Percentiles rank a stretch among this genome's conserved stretches.
Evolutionary conservation across 2,113 vertebrate genomes (phyloP).

Genomic region (Nerophis lumbriciformis): DNA sequence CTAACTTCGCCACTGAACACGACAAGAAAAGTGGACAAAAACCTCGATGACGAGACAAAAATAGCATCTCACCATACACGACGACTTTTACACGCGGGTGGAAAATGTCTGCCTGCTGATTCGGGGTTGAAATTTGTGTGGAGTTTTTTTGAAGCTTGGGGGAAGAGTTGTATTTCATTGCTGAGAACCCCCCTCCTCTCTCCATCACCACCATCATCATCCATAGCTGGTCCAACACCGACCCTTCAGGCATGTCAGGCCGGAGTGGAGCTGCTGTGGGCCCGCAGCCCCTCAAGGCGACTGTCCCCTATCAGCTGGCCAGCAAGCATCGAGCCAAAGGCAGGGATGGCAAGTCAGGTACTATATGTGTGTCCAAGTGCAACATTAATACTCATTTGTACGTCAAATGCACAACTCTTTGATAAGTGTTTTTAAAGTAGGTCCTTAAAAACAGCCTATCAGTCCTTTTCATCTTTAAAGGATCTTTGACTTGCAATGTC

Average conservation of each 20-base stretch:
- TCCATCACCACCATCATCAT: not conserved
- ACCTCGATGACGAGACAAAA: conserved; percentile 2
- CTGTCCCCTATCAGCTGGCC: conserved; percentile 80
- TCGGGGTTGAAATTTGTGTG: conserved; percentile 32
- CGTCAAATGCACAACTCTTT: too few relatives aligned
- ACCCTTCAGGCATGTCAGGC: conserved; percentile 52
- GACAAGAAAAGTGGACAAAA: conserved; percentile 25
- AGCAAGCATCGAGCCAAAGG: conserved; percentile 49
- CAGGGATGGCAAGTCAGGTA: conserved; percentile 74
- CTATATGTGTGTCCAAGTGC: not conserved
- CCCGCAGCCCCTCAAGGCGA: conserved; percentile 79
- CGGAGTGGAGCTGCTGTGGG: conserved; percentile 42
- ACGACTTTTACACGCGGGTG: not conserved
- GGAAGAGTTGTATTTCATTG: conserved; percentile 20
- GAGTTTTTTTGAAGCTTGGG: conserved; percentile 32
- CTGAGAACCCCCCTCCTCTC: conserved; percentile 32
- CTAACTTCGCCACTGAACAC: conserved; percentile 50
- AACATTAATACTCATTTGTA: not conserved
- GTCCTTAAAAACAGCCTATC: too few relatives aligned
- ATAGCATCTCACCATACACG: conserved; percentile 16
- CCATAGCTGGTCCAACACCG: conserved; percentile 16
- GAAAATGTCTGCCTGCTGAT: not conserved
- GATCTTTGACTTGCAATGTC: too few relatives aligned
- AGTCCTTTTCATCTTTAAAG: too few relatives aligned
- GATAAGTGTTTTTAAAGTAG: too few relatives aligned